Evolutionary conservation across 2,888 invertebrate species (phyloP).

Genomic region (Quadroppia sp.): DNA sequence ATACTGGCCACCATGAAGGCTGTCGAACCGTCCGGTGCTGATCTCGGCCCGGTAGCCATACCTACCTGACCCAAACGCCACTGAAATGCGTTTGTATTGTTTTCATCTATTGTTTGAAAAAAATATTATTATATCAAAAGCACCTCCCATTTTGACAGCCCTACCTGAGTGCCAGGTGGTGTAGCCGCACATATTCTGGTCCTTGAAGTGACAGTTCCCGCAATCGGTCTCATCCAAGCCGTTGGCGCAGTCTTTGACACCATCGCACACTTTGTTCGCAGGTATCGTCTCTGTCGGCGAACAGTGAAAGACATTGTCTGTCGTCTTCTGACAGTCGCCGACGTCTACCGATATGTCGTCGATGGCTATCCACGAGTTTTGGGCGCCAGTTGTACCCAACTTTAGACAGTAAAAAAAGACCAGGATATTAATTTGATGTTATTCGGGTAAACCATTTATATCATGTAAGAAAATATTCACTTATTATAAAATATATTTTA

Average conservation of each 20-base stretch:
- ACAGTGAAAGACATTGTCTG: neutral
- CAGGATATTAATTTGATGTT: too few relatives aligned
- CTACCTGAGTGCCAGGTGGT: neutral
- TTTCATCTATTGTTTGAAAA: neutral
- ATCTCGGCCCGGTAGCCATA: neutral
- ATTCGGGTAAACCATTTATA: too few relatives aligned
- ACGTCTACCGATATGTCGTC: slow-evolving; percentile 21
- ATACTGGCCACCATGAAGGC: neutral
- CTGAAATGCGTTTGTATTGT: neutral
- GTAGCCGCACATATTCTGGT: slow-evolving; percentile 15
- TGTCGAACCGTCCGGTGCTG: neutral
- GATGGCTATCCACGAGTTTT: neutral
- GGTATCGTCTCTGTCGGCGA: neutral
- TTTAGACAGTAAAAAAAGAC: neutral
- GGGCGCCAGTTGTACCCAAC: neutral
- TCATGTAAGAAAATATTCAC: too few relatives aligned
- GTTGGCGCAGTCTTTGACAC: slow-evolving; percentile 16
- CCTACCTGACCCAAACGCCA: neutral
- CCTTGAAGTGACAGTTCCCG: slow-evolving; percentile 16
- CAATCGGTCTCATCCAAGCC: slow-evolving; percentile 30
- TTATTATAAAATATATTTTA: too few relatives aligned
- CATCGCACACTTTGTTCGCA: neutral
- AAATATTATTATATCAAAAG: neutral
- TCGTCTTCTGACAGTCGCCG: neutral
- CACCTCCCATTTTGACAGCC: neutral